phyloP scores from a whole-genome alignment of 1,140 invertebrate genomes.

The Notospermus geniculatus region DNA sequence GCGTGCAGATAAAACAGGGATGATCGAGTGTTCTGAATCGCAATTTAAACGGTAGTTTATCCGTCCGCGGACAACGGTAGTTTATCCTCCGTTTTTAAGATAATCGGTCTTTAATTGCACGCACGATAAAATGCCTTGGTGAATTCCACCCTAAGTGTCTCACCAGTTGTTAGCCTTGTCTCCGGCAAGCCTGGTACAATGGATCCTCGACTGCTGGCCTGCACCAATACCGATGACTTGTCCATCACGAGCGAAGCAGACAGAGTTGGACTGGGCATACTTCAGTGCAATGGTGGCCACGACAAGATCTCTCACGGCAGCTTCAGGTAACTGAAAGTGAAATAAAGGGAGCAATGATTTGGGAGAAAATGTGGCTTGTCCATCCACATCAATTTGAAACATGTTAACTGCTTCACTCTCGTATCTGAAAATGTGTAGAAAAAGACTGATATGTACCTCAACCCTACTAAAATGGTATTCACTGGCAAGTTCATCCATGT shows the following conservation, averaged over 20 bases:
- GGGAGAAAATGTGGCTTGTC: no score
- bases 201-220: conserved; percentile 95
- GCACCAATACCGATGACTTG: conserved; percentile 97
- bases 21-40: no score
- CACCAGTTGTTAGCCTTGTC: conserved; percentile 97
- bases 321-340: conserved; percentile 64
- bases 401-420: conserved; percentile 1
- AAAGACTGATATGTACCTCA: no score
- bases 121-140: no score
- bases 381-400: conserved; percentile 8
- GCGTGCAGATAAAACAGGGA: no score
- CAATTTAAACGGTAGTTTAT: no score
- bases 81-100: no score
- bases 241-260: conserved; percentile 86
- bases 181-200: conserved; percentile 93
- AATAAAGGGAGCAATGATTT: conserved; percentile 24
- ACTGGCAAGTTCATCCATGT: no score
- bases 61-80: no score
- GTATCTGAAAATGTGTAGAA: background rate
- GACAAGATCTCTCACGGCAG: conserved; percentile 83
- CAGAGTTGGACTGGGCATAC: conserved; percentile 97
- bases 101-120: no score
- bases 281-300: conserved; percentile 96
- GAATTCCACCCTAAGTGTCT: no score
- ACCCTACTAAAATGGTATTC: no score